Conservation (phyloP, 2,888 invertebrate genomes). For the Pelosia muscerda region DNA sequence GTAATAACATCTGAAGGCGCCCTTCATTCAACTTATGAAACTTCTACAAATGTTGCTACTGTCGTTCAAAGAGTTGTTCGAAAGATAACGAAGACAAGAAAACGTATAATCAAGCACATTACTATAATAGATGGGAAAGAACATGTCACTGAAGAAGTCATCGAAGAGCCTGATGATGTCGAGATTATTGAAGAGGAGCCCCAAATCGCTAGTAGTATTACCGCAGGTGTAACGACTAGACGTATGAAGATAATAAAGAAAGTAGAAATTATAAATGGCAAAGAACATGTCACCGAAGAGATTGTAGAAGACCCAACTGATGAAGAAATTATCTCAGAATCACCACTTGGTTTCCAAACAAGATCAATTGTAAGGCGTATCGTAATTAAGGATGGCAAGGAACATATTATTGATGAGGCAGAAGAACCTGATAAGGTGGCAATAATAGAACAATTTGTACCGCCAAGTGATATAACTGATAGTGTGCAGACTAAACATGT, state of each 20-base stretch:
- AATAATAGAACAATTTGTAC: neutral
- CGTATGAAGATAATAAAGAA: slow-evolving; percentile 89
- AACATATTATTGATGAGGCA: neutral
- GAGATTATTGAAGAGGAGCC: slow-evolving; percentile 90
- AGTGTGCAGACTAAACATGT: neutral
- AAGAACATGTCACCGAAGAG: slow-evolving; percentile 94
- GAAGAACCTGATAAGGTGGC: neutral
- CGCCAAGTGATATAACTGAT: neutral
- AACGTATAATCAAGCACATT: slow-evolving; percentile 91
- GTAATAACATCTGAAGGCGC: slow-evolving; percentile 55
- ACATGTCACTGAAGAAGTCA: slow-evolving; percentile 92
- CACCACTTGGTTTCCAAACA: neutral
- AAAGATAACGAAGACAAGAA: slow-evolving; percentile 90
- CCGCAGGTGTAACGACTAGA: slow-evolving; percentile 70
- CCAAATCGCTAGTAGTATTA: slow-evolving; percentile 60
- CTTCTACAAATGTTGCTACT: slow-evolving; percentile 81
- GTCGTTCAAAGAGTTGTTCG: slow-evolving; percentile 93
- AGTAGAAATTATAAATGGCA: slow-evolving; percentile 91
- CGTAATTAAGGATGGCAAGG: neutral
- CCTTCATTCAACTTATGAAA: slow-evolving; percentile 61
- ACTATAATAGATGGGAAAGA: slow-evolving; percentile 94
- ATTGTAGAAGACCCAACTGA: slow-evolving; percentile 93
- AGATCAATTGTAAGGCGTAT: neutral
- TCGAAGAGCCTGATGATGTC: slow-evolving; percentile 94
- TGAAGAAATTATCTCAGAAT: slow-evolving; percentile 76